Conservation (phyloP, 1,140 invertebrate genomes). For the Chrysomallon squamiferum region DNA sequence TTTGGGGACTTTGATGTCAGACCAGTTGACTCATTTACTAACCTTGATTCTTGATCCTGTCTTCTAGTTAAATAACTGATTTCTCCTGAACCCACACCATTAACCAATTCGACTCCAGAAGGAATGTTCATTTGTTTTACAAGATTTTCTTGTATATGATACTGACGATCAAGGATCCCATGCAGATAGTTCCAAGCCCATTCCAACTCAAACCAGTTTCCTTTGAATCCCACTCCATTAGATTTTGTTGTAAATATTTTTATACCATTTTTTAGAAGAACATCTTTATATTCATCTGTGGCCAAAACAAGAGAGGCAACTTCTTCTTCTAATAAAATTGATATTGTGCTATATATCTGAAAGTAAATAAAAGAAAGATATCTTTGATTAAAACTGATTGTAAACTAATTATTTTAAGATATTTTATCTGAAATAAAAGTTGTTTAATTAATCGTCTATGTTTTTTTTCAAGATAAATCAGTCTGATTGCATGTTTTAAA, state of each 20-base stretch:
- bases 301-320: not conserved
- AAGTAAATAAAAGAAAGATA: not conserved
- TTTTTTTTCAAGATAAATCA: not conserved
- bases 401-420: not conserved
- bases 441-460: not conserved
- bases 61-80: not conserved
- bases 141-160: slow-evolving; percentile 17
- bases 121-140: not conserved
- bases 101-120: not conserved
- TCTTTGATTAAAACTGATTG: not conserved
- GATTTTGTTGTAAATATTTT: not conserved
- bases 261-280: not conserved
- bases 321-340: not conserved
- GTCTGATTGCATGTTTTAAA: too few species aligned
- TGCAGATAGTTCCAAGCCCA: slow-evolving; percentile 21
- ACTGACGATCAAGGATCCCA: slow-evolving; percentile 15
- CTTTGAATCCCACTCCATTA: not conserved
- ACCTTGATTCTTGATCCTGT: not conserved
- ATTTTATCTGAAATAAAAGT: not conserved
- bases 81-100: too few species aligned
- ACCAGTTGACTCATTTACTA: too few species aligned
- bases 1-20: too few species aligned
- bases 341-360: not conserved
- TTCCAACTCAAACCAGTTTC: slow-evolving; percentile 27
- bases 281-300: not conserved